Evolutionary conservation across 2,888 invertebrate species (phyloP), one percentile per base, ranked within the genome.

Genomic region (Anthophora plumipes): DNA sequence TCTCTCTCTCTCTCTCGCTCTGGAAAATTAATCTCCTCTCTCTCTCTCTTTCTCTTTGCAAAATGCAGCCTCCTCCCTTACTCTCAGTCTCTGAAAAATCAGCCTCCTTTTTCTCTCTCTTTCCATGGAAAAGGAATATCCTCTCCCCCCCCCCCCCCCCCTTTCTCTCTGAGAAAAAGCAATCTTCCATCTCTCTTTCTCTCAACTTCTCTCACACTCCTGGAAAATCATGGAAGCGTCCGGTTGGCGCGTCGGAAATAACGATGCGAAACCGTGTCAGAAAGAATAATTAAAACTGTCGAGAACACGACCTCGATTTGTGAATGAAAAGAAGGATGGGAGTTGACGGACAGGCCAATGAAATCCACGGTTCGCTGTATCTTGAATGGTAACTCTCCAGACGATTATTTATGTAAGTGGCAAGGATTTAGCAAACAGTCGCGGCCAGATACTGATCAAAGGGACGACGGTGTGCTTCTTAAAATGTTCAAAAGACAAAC

Each of bases 241-340:
- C 14, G 39, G 22, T 3, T n/a, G 17, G 20, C n/a, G 60, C 12
- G 43, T n/a, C 22, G 43, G 31, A 54, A 11, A 57, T 57, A 57
- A 73, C 9, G 72, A 43, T 14, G 46, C 46, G 57, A 41, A 73
- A 73, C 66, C 66, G 72, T 73, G 72, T 66, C 72, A 39, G 57
- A 57, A 66, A 25, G 73, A 57, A 66, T 66, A 66, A 73, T 73
- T 73, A 73, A 73, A 66, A 46, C 48, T n/a, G 46, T 17, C 25
- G 25, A 48, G 39, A 57, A 73, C 48, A 57, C 55, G 73, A 73
- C 64, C 72, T 37, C 63, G 72, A 64, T 64, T 31, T 43, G 46
- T 54, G 72, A 55, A 72, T 63, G 54, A 64, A 72, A 72, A 71
- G 46, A 31, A 14, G 39, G 37, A 14, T 8, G 39, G 22, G n/a